Conservation (phyloP, 1,140 invertebrate species). For the Diplogasteroides magnus region DNA sequence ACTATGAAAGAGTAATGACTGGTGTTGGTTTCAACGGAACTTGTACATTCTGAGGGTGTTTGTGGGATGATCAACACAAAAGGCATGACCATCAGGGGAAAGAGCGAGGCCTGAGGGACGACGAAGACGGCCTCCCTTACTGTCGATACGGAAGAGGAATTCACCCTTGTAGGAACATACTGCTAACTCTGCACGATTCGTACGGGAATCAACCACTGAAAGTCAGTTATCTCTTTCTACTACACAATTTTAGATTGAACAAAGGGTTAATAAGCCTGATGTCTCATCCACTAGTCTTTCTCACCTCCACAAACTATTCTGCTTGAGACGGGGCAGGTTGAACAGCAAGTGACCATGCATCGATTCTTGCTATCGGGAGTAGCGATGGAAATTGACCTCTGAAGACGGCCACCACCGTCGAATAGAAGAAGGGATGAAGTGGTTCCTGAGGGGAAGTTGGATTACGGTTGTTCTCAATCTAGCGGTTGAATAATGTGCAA, state of each 20-base stretch:
- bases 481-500: background rate
- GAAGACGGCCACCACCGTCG: conserved; percentile 18
- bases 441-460: background rate
- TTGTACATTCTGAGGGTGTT: conserved; percentile 19
- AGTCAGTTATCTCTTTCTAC: too few relatives aligned
- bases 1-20: background rate
- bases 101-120: conserved; percentile 20
- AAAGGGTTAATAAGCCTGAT: too few relatives aligned
- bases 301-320: background rate
- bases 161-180: conserved; percentile 19
- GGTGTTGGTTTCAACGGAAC: conserved; percentile 15
- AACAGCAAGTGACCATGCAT: background rate
- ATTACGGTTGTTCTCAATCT: too few relatives aligned
- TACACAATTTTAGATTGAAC: too few relatives aligned
- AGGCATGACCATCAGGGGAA: conserved; percentile 13
- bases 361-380: conserved; percentile 5
- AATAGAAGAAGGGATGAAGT: conserved; percentile 14
- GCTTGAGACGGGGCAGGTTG: background rate
- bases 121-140: conserved; percentile 11
- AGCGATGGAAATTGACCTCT: conserved; percentile 14
- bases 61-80: conserved; percentile 16
- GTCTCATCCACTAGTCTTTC: too few relatives aligned
- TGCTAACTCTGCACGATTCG: background rate
- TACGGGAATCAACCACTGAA: background rate
- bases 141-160: conserved; percentile 22